Evolutionary conservation across 1,140 invertebrate species (phyloP), one percentile per base, ranked within the genome.

Genomic region (Pristionchus pacificus): DNA sequence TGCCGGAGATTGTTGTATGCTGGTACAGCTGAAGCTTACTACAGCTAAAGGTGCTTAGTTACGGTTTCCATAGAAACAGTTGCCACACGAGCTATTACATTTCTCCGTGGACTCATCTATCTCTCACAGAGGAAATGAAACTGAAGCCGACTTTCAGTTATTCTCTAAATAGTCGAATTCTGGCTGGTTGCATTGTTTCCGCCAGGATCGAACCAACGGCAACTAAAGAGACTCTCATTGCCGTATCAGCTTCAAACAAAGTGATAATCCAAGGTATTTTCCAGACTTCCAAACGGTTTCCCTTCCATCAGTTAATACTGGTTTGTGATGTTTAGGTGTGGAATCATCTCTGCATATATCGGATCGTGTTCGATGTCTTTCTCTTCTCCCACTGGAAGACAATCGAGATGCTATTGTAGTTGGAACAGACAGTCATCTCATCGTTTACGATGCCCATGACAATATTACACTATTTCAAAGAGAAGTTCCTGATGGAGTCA

Each of bases 401-500:
- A 10, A 6, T 10, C 6, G 38, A 49, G 65, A 68, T 61, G 63
- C 30, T 28, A 73, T 73, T 64, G 1, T 73, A 31, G 55, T 73
- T 33, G 71, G 71, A 57, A 73, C 71, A 14, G 71, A 73, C 19
- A 31, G 65, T 3, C 69, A 70, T 30, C 59, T 67, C 2, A 67
- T 69, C 19, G 24, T 63, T 13, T 73, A 68, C 29, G 71, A 73
- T 60, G 55, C 68, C 14, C 49, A 73, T 27, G 62, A 73, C 25
- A 73, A 73, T 49, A 14, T 69, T 6, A 73, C 71, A 2, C 58
- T 73, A n/a, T 73, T 73, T 57, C 62, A 33, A 38, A 73, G 60
- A 1, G 71, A 73, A 32, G 60, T 73, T 73, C 65, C 71, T 31
- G 71, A 73, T 60, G 71, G 71, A 2, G 71, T 73, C 27, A 68